Evolutionary conservation across 2,113 vertebrate species (phyloP).

Genomic region (Psettodes erumei): DNA sequence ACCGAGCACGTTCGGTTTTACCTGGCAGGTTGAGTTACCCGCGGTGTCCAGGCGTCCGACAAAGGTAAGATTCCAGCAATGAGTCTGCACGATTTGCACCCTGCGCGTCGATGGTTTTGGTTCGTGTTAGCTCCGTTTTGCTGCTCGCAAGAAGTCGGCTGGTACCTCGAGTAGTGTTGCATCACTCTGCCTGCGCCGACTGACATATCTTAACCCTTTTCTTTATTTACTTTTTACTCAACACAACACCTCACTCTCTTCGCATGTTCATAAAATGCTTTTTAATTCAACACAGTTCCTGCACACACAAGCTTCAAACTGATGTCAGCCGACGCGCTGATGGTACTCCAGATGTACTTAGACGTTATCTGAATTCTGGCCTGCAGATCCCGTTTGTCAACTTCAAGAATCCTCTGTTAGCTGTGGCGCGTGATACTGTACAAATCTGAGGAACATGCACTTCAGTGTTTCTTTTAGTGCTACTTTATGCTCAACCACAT

Average conservation of each 20-base stretch:
- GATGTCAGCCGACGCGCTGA: neutral
- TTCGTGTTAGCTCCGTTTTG: neutral
- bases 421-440: neutral
- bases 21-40: conserved; percentile 29
- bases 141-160: neutral
- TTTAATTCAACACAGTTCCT: neutral
- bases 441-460: neutral
- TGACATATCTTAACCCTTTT: conserved; percentile 6
- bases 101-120: neutral
- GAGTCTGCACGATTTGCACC: neutral
- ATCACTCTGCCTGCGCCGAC: conserved; percentile 54
- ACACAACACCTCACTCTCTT: neutral
- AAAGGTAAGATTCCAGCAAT: conserved; percentile 45
- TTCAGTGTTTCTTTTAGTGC: neutral
- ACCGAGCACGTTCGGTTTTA: conserved; percentile 11
- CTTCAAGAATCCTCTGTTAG: neutral
- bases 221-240: neutral
- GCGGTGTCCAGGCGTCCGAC: neutral
- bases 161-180: conserved; percentile 54
- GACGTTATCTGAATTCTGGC: conserved; percentile 1
- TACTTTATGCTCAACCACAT: neutral
- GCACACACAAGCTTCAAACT: neutral
- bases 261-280: neutral
- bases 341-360: conserved; percentile 19
- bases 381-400: conserved; percentile 64